Base-by-base conservation (phyloP, 2,797 vertebrate genomes). In the Notamacropus eugenii region DNA sequence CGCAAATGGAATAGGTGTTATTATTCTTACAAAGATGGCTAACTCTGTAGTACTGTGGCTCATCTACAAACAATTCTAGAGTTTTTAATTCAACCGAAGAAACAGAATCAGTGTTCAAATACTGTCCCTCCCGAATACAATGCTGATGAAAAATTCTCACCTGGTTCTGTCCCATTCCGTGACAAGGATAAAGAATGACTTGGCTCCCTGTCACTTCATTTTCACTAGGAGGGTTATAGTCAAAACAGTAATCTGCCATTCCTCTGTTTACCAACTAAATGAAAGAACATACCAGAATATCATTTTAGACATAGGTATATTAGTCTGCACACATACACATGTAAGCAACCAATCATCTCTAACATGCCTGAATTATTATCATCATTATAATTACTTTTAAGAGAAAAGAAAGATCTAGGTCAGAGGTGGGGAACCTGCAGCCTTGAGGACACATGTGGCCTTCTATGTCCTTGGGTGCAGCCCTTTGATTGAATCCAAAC, bases 161-260 rank as follows among this genome's bases (percentile, higher is more conserved):
- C 99, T 99, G 99, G 98, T 99, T 99, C 98, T 99, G 99, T 59
- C 99, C 99, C 99, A 99, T 99, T 94, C 99, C 99, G 0, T 99
- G 99, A 98, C 99, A 99, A 0, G 94, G 97, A 96, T 99, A 99
- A 54, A 99, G 97, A 98, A 99, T 99, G 98, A 99, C 98, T 95
- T 99, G 98, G 54, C 99, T 98, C 82, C 99, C 99, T 0, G 96
- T 98, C 55, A 99, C 6, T 0, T 98, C 96, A 95, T 99, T 97
- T 0, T 99, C 99, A 96, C 98, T 99, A 27, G 95, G 87, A 95
- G 99, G 99, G 98, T 99, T 99, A 97, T 99, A 99, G 98, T 99
- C 99, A 96, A 99, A 99, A 97, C 99, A 99, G 98, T 99, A 99
- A 97, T 99, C 98, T 93, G 55, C 92, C 97, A 99, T 99, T 52